These are phyloP conservation scores for Triops cancriformis DNA, from an alignment of 1,140 invertebrate genomes.

Conservation along the genomic window DNA sequence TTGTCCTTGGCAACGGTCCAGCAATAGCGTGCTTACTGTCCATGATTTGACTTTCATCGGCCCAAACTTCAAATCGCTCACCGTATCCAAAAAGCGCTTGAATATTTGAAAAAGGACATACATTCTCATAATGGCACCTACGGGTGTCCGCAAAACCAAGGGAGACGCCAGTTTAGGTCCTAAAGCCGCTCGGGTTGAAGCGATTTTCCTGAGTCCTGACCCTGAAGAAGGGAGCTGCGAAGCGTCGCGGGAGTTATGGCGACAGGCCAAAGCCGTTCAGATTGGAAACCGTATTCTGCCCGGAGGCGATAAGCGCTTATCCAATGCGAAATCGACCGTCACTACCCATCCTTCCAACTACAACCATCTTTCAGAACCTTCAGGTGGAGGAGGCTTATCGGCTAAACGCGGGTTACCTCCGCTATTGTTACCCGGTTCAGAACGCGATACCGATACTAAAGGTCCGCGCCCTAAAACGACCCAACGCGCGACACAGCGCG, in stretches of 20 bases:
- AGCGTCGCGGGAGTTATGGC: slow-evolving; percentile 27
- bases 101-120: background rate
- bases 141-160: background rate
- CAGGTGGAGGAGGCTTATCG: background rate
- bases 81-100: background rate
- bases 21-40: background rate
- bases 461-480: background rate
- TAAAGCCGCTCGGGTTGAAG: slow-evolving; percentile 23
- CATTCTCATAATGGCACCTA: background rate
- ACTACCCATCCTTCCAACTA: background rate
- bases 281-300: slow-evolving; percentile 17
- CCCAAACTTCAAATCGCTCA: background rate
- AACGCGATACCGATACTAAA: background rate
- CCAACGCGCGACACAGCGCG: background rate
- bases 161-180: background rate
- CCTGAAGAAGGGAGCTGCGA: slow-evolving; percentile 25
- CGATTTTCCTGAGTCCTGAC: slow-evolving; percentile 27
- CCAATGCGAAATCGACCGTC: background rate
- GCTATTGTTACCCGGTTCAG: background rate
- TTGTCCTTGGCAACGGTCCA: background rate
- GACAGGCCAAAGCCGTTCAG: slow-evolving; percentile 24
- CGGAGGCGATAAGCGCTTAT: background rate
- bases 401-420: background rate
- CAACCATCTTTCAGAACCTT: background rate
- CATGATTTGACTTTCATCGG: background rate